A percentile compares a stretch with the other conserved stretches of the same genome.
Evolutionary conservation across 1,140 invertebrate genomes (phyloP).

Genomic region (Drosophila leontia): DNA sequence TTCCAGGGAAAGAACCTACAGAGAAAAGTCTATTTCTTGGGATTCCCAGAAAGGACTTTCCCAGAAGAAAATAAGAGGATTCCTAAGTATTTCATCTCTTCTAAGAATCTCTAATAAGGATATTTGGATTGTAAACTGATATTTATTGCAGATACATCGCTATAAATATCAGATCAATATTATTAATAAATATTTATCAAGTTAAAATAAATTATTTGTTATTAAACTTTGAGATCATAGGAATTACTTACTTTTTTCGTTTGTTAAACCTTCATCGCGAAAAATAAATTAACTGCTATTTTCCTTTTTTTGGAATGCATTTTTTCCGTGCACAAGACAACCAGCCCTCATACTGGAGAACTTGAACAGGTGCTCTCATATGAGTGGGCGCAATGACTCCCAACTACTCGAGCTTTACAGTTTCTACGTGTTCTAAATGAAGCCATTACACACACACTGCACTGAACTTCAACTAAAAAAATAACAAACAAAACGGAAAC

Average conservation of each 20-base stretch:
- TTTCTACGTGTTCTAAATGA: constrained; percentile 56
- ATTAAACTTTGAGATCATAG: not conserved
- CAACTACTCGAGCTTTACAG: constrained; percentile 4
- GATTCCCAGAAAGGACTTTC: not conserved
- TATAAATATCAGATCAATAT: not conserved
- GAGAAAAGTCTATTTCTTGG: no score
- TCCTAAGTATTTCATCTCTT: not conserved
- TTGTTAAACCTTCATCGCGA: not conserved
- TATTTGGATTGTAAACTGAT: not conserved
- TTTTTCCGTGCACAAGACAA: constrained; percentile 14
- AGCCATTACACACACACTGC: constrained; percentile 54
- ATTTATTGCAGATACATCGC: not conserved
- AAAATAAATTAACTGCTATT: not conserved
- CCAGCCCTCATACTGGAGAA: not conserved
- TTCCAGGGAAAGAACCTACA: not conserved
- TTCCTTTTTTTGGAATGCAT: not conserved
- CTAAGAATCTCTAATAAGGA: not conserved
- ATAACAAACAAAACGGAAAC: constrained; percentile 10
- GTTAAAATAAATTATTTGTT: no score
- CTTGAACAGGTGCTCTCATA: constrained; percentile 24
- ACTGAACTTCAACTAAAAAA: constrained; percentile 25
- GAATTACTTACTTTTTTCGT: not conserved
- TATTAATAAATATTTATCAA: not conserved
- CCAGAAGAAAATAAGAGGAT: not conserved
- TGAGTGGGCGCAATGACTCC: constrained; percentile 24